These are phyloP conservation scores for Microchirus variegatus DNA, from an alignment of 2,797 vertebrate genomes.

Conservation along the genomic window DNA sequence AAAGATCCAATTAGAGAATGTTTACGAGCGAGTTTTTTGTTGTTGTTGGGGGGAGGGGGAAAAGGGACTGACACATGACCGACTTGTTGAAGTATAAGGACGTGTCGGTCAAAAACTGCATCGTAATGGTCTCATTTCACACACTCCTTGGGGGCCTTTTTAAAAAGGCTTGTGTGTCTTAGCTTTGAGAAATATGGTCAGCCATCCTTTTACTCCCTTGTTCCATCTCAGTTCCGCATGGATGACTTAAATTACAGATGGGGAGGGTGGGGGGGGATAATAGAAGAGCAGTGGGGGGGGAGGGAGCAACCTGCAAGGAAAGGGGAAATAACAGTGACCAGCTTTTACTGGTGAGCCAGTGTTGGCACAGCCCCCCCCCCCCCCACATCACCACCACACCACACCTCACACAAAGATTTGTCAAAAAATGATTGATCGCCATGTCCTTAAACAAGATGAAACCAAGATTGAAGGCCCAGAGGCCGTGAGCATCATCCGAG, in stretches of 20 bases:
- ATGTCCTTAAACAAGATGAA: conserved; percentile 47
- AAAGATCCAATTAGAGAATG: background rate
- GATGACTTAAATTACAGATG: conserved; percentile 84
- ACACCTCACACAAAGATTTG: background rate
- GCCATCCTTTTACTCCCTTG: conserved; percentile 51
- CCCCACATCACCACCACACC: too few relatives aligned
- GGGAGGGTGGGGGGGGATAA: conserved; percentile 76
- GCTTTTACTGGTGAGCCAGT: conserved; percentile 26
- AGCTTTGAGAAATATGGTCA: conserved; percentile 72
- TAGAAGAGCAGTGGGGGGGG: conserved; percentile 43
- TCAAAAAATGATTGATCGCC: conserved; percentile 58
- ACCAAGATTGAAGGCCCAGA: conserved; percentile 31
- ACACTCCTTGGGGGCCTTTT: conserved; percentile 2
- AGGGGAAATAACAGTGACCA: conserved; percentile 39
- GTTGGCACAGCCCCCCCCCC: conserved; percentile 11
- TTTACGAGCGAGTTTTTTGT: background rate
- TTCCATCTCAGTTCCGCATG: conserved; percentile 73
- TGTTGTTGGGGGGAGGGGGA: too few relatives aligned
- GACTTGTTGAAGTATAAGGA: conserved; percentile 8
- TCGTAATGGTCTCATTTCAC: conserved; percentile 45
- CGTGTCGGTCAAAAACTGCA: conserved; percentile 19
- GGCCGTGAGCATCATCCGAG: conserved; percentile 19
- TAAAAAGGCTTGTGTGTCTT: conserved; percentile 25
- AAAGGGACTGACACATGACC: background rate
- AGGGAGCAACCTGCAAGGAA: conserved; percentile 34